These are phyloP conservation scores for Lordiphosa collinella DNA, from an alignment of 1,140 invertebrate genomes.

Conservation along the genomic window DNA sequence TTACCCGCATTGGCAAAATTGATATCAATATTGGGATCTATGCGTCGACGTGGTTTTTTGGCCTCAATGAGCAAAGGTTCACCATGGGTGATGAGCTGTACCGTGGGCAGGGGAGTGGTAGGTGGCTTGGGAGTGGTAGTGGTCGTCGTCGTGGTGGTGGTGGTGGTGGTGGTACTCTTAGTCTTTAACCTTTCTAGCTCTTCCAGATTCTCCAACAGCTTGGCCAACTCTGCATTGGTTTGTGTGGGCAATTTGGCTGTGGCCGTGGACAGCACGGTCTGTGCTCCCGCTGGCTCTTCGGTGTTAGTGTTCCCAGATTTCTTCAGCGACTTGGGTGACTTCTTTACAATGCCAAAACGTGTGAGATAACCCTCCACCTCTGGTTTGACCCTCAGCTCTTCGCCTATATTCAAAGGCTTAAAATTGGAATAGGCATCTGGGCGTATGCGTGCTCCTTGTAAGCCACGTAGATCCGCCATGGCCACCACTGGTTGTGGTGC, in stretches of 20 bases:
- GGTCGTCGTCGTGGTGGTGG: conserved; percentile 1
- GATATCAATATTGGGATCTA: conserved; percentile 71
- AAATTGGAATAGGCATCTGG: conserved; percentile 74
- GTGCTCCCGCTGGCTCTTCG: conserved; percentile 48
- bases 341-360: conserved; percentile 73
- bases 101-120: conserved; percentile 26
- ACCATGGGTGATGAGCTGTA: conserved; percentile 64
- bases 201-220: conserved; percentile 66
- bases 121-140: conserved; percentile 21
- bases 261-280: conserved; percentile 57
- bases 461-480: conserved; percentile 56
- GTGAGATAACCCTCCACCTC: conserved; percentile 74
- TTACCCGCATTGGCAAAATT: conserved; percentile 63
- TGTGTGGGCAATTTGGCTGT: conserved; percentile 42
- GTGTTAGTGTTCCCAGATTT: conserved; percentile 44
- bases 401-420: conserved; percentile 73
- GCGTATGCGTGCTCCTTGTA: conserved; percentile 56
- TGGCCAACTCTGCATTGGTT: conserved; percentile 53
- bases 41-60: conserved; percentile 65
- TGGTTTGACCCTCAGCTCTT: conserved; percentile 71
- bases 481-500: conserved; percentile 62
- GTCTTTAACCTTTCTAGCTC: conserved; percentile 79
- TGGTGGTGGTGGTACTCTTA: conserved; percentile 35
- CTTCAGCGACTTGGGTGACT: conserved; percentile 61
- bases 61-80: conserved; percentile 65